Percentiles rank a stretch among this genome's conserved stretches.
Conservation (phyloP, 2,113 vertebrate species). For the Neotoma lepida region DNA sequence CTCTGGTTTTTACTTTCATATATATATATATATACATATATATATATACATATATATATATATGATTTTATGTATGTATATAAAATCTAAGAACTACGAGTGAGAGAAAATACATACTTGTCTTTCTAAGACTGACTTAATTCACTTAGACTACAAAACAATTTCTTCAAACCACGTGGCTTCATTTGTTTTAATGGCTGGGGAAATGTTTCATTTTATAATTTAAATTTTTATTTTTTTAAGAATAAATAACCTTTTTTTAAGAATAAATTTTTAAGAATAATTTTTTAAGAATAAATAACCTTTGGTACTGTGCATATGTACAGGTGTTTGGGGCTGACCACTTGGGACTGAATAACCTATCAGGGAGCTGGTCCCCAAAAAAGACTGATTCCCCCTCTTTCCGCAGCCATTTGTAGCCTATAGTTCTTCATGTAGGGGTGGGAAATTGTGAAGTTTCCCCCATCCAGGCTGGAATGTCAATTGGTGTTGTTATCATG, state of each 20-base stretch:
- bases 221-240: not conserved
- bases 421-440: not conserved
- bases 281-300: not conserved
- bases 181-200: too few species aligned
- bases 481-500: not conserved
- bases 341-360: not conserved
- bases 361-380: not conserved
- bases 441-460: not conserved
- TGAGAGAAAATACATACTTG: not conserved
- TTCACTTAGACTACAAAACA: not conserved
- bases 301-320: not conserved
- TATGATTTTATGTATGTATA: not conserved
- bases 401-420: not conserved
- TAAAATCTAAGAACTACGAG: not conserved
- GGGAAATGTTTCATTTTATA: not conserved
- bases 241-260: not conserved
- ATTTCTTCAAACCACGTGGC: not conserved
- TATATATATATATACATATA: not conserved
- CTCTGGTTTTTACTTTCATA: not conserved
- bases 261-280: not conserved
- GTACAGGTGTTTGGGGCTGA: not conserved
- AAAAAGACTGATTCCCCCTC: not conserved
- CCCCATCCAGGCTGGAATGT: not conserved
- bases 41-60: not conserved
- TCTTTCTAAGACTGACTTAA: not conserved